A percentile compares a stretch with the other conserved stretches of the same genome.
Conservation (phyloP, 2,113 vertebrate species). For the Cebus imitator region DNA sequence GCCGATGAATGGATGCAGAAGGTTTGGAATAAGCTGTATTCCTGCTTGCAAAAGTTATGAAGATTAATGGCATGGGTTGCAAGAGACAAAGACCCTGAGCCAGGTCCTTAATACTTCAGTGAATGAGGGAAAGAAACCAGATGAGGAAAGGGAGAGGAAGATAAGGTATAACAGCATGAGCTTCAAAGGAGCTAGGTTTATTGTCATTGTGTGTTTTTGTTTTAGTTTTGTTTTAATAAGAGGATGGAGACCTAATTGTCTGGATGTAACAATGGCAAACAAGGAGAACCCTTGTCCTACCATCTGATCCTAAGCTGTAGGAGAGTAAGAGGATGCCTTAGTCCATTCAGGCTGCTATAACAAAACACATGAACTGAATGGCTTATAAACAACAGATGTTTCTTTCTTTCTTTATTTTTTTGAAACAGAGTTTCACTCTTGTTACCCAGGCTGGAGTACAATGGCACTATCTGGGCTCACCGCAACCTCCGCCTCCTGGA, state of each 20-base stretch:
- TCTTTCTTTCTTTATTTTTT: not conserved
- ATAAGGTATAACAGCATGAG: rapidly evolving
- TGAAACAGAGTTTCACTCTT: too few relatives aligned
- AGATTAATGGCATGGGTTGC: not conserved
- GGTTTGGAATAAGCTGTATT: not conserved
- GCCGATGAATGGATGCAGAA: rapidly evolving
- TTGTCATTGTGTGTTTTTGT: not conserved
- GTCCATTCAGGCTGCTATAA: too few relatives aligned
- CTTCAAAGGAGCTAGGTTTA: not conserved
- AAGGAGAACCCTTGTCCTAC: too few relatives aligned
- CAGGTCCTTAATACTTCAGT: not conserved
- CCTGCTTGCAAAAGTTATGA: not conserved
- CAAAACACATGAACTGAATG: not conserved
- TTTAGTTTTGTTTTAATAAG: not conserved
- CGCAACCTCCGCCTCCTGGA: too few relatives aligned
- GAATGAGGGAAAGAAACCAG: not conserved
- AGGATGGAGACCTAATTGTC: not conserved
- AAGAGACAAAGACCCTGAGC: not conserved
- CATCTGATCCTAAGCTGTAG: not conserved
- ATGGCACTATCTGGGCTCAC: too few relatives aligned
- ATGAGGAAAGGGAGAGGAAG: not conserved
- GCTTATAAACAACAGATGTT: not conserved
- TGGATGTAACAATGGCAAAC: not conserved
- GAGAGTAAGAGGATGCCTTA: not conserved
- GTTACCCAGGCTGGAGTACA: too few relatives aligned